These are phyloP conservation scores for Druceiella hillmani DNA, from an alignment of 2,888 invertebrate species.

Conservation along the genomic window DNA sequence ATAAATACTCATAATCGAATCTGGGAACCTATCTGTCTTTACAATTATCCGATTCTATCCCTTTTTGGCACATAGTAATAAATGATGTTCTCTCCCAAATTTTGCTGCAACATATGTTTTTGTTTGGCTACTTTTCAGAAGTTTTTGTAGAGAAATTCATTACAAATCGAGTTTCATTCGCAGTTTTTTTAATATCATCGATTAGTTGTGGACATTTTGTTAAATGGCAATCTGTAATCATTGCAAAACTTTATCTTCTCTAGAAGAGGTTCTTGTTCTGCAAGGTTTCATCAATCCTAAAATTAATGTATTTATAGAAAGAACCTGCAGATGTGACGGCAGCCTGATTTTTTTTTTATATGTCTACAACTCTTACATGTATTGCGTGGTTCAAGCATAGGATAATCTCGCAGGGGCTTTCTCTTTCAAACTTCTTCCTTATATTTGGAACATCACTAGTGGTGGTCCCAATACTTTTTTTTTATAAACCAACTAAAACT, in stretches of 20 bases:
- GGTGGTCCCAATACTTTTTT: slow-evolving; percentile 15
- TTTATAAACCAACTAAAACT: slow-evolving; percentile 17
- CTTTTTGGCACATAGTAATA: slow-evolving; percentile 10
- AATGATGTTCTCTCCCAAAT: slow-evolving; percentile 10
- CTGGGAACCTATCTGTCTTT: slow-evolving; percentile 13
- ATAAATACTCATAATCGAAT: too few relatives aligned
- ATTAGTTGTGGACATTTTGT: slow-evolving; percentile 5
- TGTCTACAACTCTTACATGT: slow-evolving; percentile 12
- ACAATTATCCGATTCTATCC: slow-evolving; percentile 12
- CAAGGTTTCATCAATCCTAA: not conserved
- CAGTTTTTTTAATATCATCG: slow-evolving; percentile 14
- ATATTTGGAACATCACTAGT: slow-evolving; percentile 14
- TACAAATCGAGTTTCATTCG: slow-evolving; percentile 15
- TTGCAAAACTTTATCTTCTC: slow-evolving; percentile 1
- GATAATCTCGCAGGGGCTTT: slow-evolving; percentile 7
- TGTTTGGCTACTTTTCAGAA: slow-evolving; percentile 9
- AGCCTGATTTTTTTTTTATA: slow-evolving; percentile 14
- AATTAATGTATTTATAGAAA: not conserved
- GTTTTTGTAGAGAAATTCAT: slow-evolving; percentile 17
- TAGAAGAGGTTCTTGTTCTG: not conserved
- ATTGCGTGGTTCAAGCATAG: slow-evolving; percentile 11
- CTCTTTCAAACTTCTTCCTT: slow-evolving; percentile 9
- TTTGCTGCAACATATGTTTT: slow-evolving; percentile 13
- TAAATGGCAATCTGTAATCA: slow-evolving; percentile 3
- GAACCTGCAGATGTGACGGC: slow-evolving; percentile 2